Conservation (phyloP, 2,888 invertebrate genomes). For the Xestia rhomboidea region DNA sequence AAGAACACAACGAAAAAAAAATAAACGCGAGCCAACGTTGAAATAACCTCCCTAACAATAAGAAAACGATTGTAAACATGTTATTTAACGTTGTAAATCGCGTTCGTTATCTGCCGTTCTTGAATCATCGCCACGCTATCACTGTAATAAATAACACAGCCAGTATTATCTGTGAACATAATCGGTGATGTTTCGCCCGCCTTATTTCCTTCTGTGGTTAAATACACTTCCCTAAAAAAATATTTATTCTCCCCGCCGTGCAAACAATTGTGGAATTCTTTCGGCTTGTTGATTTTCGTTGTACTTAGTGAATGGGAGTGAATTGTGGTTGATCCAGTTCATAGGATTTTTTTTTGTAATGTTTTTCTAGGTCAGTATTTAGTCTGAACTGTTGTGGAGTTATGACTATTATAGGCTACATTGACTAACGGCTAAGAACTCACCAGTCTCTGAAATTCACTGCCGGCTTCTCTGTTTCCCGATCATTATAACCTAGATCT, state of each 20-base stretch:
- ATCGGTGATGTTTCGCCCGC: slow-evolving; percentile 84
- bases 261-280: slow-evolving; percentile 74
- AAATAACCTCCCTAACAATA: slow-evolving; percentile 62
- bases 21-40: slow-evolving; percentile 31
- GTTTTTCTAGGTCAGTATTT: slow-evolving; percentile 6
- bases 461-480: too few species aligned
- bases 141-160: slow-evolving; percentile 82
- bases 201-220: slow-evolving; percentile 85
- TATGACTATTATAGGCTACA: not conserved
- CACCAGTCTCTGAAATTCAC: not conserved
- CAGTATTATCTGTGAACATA: slow-evolving; percentile 84
- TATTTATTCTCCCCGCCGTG: slow-evolving; percentile 76
- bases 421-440: not conserved
- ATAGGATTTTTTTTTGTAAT: slow-evolving; percentile 42
- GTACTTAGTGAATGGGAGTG: slow-evolving; percentile 67
- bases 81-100: slow-evolving; percentile 84
- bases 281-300: slow-evolving; percentile 73
- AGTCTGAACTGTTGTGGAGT: not conserved
- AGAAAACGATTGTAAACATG: slow-evolving; percentile 80
- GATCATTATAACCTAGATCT: too few species aligned
- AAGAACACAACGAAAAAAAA: slow-evolving; percentile 42
- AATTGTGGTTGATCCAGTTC: slow-evolving; percentile 57
- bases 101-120: slow-evolving; percentile 84
- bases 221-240: slow-evolving; percentile 84
- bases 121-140: slow-evolving; percentile 88